Evolutionary conservation across 2,888 invertebrate genomes (phyloP).

Genomic region (Napeogenes sylphis): DNA sequence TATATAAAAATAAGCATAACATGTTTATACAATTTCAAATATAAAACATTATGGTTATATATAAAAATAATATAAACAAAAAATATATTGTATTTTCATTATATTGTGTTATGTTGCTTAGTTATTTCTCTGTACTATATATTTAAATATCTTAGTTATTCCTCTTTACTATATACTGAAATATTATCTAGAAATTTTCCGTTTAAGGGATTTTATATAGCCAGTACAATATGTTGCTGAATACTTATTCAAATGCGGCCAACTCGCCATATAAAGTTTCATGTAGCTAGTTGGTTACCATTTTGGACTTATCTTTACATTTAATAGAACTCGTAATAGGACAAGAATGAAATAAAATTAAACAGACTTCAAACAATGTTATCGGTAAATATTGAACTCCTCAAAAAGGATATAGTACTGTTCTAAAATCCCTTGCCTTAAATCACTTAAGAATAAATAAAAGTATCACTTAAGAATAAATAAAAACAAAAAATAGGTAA

Average conservation of each 20-base stretch:
- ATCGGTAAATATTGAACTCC: neutral
- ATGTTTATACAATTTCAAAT: too few species aligned
- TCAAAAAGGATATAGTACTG: neutral
- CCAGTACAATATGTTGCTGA: slow-evolving; percentile 19
- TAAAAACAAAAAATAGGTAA: too few species aligned
- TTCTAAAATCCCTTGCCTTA: neutral
- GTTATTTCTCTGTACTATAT: too few species aligned
- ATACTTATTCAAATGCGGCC: slow-evolving; percentile 23
- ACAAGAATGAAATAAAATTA: neutral
- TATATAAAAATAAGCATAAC: too few species aligned
- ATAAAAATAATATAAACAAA: too few species aligned
- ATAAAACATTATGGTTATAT: too few species aligned
- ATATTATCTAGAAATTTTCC: slow-evolving; percentile 3
- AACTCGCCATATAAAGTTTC: slow-evolving; percentile 18
- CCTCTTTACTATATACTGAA: too few species aligned
- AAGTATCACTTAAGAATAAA: too few species aligned
- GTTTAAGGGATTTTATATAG: slow-evolving; percentile 2
- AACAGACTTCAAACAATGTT: neutral
- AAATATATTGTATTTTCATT: too few species aligned
- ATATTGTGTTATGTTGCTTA: too few species aligned
- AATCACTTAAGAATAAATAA: too few species aligned
- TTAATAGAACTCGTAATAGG: slow-evolving; percentile 12
- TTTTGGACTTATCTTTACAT: slow-evolving; percentile 19
- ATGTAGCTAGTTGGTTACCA: slow-evolving; percentile 10
- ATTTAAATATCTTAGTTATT: too few species aligned